Evolutionary conservation across 53 echinoderm and acorn worm species (phyloP).

Genomic region (Luidia sarsii): DNA sequence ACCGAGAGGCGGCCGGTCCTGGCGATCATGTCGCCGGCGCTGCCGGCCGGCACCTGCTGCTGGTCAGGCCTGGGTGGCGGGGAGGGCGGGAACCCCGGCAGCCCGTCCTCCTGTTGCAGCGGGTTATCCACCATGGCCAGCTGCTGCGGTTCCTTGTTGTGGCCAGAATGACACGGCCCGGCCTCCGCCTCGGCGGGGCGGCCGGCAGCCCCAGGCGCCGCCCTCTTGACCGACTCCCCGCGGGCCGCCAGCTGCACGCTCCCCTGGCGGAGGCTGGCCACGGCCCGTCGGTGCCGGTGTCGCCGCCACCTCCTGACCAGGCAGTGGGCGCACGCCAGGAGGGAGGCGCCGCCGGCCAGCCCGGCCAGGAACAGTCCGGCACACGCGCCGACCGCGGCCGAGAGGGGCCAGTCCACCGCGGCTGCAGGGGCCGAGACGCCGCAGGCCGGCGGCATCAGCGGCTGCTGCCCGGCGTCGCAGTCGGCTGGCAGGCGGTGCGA

Average conservation of each 20-base stretch:
- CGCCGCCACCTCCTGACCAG: neutral
- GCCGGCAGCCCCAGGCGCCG: neutral
- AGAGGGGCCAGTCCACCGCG: too few relatives aligned
- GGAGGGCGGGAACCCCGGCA: neutral
- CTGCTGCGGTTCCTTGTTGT: conserved; percentile 25
- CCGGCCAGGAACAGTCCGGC: conserved; percentile 8
- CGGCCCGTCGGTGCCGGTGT: neutral
- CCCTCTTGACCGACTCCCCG: conserved; percentile 5
- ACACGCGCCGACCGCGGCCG: too few relatives aligned
- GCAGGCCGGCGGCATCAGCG: too few relatives aligned
- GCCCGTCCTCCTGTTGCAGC: conserved; percentile 7
- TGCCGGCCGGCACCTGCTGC: too few relatives aligned
- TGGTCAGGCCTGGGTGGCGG: conserved; percentile 11
- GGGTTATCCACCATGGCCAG: conserved; percentile 30
- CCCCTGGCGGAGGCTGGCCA: conserved; percentile 9
- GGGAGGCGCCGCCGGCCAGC: neutral
- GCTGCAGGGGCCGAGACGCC: too few relatives aligned
- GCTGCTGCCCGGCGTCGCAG: too few relatives aligned
- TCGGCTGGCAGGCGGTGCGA: too few relatives aligned
- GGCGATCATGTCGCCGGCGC: neutral
- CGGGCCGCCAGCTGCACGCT: conserved; percentile 35
- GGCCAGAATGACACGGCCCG: neutral
- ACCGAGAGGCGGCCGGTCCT: neutral
- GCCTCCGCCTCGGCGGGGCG: neutral
- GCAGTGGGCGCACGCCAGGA: neutral